phyloP scores from a whole-genome alignment of 2,113 vertebrate genomes.

The Notarius lentiginosus region DNA sequence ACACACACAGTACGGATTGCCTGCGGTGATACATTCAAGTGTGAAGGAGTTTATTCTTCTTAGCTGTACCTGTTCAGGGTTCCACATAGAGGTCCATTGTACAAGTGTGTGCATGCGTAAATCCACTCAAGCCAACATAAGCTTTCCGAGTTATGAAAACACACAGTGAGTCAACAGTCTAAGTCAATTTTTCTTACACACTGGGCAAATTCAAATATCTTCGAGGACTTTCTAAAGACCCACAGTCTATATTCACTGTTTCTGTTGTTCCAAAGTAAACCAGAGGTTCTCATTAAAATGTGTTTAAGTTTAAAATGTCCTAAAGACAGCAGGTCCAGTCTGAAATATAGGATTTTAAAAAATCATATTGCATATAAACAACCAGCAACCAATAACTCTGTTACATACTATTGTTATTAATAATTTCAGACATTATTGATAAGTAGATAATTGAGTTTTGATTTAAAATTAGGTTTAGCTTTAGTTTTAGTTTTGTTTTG shows the following conservation, averaged over 20 bases:
- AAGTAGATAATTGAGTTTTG: background rate
- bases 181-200: background rate
- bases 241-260: constrained; percentile 2
- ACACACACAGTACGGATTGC: background rate
- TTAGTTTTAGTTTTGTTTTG: background rate
- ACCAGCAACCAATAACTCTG: background rate
- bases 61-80: constrained; percentile 32
- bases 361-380: background rate
- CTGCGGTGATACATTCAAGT: constrained; percentile 8
- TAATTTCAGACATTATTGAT: background rate
- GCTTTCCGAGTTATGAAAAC: constrained; percentile 16
- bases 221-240: background rate
- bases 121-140: constrained; percentile 26
- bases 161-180: background rate
- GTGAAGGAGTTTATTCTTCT: constrained; percentile 43
- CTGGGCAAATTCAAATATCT: constrained; percentile 15
- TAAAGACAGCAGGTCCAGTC: background rate
- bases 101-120: constrained; percentile 9
- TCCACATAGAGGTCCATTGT: constrained; percentile 43
- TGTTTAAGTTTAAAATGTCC: background rate
- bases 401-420: background rate
- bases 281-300: background rate
- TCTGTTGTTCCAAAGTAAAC: background rate
- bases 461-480: background rate
- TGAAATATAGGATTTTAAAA: background rate